Conservation (phyloP, 1,140 invertebrate genomes). For the Coenobita brevimanus region DNA sequence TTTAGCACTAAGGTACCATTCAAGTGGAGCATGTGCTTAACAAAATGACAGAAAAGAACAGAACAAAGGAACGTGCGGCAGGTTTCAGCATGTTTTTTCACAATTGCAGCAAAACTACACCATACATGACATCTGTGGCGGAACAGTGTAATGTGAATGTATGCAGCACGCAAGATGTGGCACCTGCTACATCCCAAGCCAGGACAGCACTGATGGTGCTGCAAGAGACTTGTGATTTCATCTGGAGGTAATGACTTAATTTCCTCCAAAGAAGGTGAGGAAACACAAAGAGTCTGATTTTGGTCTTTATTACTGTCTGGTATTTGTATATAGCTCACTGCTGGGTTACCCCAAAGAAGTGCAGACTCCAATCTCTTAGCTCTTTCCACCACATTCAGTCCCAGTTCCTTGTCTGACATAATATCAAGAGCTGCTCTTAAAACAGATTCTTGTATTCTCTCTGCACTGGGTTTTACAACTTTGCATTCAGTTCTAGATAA, state of each 20-base stretch:
- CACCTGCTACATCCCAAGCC: neutral
- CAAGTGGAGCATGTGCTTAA: conserved; percentile 14
- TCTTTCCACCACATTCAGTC: neutral
- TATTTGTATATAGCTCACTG: neutral
- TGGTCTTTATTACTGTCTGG: neutral
- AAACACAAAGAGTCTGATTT: neutral
- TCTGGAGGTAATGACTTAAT: neutral
- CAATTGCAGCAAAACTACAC: neutral
- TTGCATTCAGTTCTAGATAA: too few relatives aligned
- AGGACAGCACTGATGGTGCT: conserved; percentile 17
- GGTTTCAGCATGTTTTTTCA: neutral
- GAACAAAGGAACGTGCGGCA: neutral
- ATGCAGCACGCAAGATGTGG: conserved; percentile 1
- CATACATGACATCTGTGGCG: conserved; percentile 18
- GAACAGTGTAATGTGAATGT: conserved; percentile 21
- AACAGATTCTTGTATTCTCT: neutral
- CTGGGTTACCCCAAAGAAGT: neutral
- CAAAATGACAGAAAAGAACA: conserved; percentile 6
- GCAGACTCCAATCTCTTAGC: neutral
- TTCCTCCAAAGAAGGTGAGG: neutral
- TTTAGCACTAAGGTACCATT: neutral
- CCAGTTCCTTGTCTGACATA: neutral
- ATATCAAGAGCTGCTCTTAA: neutral
- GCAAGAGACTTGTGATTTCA: neutral
- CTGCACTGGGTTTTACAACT: neutral